Evolutionary conservation across 2,888 invertebrate species (phyloP).

Genomic region (Gortyna flavago): DNA sequence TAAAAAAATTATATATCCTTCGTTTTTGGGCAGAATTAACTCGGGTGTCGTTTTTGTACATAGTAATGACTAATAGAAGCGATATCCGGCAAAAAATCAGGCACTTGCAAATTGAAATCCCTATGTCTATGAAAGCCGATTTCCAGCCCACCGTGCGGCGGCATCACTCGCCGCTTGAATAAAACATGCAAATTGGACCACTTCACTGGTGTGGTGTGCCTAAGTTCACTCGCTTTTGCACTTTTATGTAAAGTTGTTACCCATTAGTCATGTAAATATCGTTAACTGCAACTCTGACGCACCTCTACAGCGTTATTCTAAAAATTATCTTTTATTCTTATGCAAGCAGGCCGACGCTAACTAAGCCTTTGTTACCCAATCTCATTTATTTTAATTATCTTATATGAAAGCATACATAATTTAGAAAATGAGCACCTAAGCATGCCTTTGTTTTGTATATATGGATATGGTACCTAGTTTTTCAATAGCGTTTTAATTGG

Average conservation of each 20-base stretch:
- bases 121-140: too few species aligned
- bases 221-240: slow-evolving; percentile 88
- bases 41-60: too few species aligned
- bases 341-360: slow-evolving; percentile 51
- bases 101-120: too few species aligned
- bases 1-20: too few species aligned
- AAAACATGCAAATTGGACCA: slow-evolving; percentile 90
- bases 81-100: too few species aligned
- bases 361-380: slow-evolving; percentile 45
- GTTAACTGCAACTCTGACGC: slow-evolving; percentile 81
- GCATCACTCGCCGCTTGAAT: slow-evolving; percentile 86
- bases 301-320: slow-evolving; percentile 67
- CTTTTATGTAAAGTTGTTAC: slow-evolving; percentile 87
- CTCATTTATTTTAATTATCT: slow-evolving; percentile 60
- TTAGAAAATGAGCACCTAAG: slow-evolving; percentile 58
- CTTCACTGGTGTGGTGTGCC: slow-evolving; percentile 82
- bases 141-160: too few species aligned
- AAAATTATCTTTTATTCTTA: slow-evolving; percentile 71
- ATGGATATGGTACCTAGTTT: slow-evolving; percentile 49
- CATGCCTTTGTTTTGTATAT: slow-evolving; percentile 53
- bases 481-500: slow-evolving; percentile 74
- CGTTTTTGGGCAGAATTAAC: too few species aligned
- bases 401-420: slow-evolving; percentile 44
- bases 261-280: slow-evolving; percentile 88
- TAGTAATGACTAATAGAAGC: too few species aligned